Evolutionary conservation across 2,888 invertebrate species (phyloP), one percentile per base, ranked within the genome.

Genomic region (Chloroclysta siterata): DNA sequence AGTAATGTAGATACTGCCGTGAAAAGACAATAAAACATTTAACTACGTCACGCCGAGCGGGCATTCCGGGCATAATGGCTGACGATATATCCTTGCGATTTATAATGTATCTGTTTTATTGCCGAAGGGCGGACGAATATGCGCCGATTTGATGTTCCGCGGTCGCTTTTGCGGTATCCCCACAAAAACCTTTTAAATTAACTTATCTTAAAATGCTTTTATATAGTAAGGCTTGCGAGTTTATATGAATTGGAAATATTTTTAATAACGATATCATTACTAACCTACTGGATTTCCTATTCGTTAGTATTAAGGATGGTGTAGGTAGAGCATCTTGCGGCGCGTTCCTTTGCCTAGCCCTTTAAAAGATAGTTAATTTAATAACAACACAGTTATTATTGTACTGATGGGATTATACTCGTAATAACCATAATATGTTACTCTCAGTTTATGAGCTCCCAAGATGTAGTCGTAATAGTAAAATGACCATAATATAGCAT

Each of bases 21-120:
- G 84, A 88, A 88, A 86, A 80, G 79, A 85, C 88, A 88, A 88
- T 89, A 89, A 89, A 89, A 88, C 69, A 81, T 87, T 88, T 88
- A 88, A 89, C 76, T 85, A 84, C 88, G 84, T 79, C 85, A 87
- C 87, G 88, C 84, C 82, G 78, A 71, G 80, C 82, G 79, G 74
- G 77, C 83, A 81, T 85, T 83, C 83, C 80, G 82, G 76, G 77
- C 75, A 78, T 84, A 84, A 87, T 84, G 78, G 81, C 84, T 80
- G 81, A 80, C 85, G 83, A 83, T 86, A 84, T 81, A 83, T 83
- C 85, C 85, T 85, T 83, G 79, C 88, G 82, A 88, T 89, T 89
- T 89, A 88, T 88, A 87, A 89, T 89, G 83, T 85, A 82, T 82
- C 84, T 84, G 76, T 74, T 87, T 89, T 90, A 89, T 89, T 87